phyloP scores from a whole-genome alignment of 2,113 vertebrate genomes.

The Alligator mississippiensis region DNA sequence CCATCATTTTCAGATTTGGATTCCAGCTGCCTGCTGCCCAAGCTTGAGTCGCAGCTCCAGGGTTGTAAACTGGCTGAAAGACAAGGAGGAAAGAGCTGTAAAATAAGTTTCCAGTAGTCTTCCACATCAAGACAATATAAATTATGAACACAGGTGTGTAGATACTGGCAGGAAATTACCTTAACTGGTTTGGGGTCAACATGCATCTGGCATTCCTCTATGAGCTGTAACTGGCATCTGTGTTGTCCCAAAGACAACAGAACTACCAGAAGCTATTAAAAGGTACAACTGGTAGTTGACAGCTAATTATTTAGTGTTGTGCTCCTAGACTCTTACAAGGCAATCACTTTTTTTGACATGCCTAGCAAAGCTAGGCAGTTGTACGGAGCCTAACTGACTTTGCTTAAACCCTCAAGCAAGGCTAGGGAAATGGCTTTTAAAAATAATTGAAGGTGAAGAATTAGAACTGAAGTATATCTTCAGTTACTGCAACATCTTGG shows the following conservation, averaged over 20 bases:
- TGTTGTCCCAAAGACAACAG: not conserved
- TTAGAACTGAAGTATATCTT: not conserved
- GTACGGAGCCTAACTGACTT: not conserved
- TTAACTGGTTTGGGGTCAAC: not conserved
- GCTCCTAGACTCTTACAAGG: not conserved
- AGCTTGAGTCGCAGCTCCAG: conserved; percentile 88
- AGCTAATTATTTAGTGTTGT: not conserved
- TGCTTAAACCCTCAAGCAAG: not conserved
- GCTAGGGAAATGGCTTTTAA: not conserved
- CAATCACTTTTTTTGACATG: not conserved
- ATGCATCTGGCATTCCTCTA: not conserved
- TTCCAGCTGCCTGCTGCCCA: conserved; percentile 79
- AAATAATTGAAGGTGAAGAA: not conserved
- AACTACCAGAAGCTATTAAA: not conserved
- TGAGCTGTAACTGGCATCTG: not conserved
- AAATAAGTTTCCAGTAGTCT: not conserved
- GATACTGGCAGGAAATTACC: not conserved
- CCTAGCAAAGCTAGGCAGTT: not conserved
- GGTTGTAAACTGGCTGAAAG: conserved; percentile 83
- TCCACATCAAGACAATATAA: fast-evolving
- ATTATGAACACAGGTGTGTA: not conserved
- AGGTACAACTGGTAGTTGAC: not conserved
- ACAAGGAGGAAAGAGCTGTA: not conserved
- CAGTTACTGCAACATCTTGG: not conserved
- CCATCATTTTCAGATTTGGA: conserved; percentile 60